These are phyloP conservation scores for Anodontia alba DNA, from an alignment of 2,888 invertebrate genomes.

Conservation along the genomic window DNA sequence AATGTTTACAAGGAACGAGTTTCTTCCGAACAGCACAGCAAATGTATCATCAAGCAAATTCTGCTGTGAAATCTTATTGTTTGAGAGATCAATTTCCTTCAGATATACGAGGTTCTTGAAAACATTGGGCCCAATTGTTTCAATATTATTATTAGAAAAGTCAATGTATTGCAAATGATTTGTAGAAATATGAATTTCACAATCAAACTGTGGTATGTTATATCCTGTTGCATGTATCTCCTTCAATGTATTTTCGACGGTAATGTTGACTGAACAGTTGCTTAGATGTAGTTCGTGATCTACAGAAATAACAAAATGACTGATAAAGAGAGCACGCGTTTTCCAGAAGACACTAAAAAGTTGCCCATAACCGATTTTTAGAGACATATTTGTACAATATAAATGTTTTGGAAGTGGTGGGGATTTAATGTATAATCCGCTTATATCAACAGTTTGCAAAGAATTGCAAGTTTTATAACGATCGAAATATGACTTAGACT, in stretches of 20 bases:
- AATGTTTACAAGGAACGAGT: neutral
- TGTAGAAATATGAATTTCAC: neutral
- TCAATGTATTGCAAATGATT: neutral
- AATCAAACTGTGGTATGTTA: neutral
- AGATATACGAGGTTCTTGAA: neutral
- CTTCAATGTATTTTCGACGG: neutral
- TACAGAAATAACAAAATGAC: neutral
- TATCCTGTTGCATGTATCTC: neutral
- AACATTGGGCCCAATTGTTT: neutral
- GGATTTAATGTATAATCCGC: neutral
- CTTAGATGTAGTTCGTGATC: neutral
- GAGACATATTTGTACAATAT: neutral
- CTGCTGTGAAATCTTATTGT: neutral
- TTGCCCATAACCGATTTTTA: neutral
- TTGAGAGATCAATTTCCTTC: neutral
- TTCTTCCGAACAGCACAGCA: neutral
- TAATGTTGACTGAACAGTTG: too few relatives aligned
- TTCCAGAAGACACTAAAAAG: neutral
- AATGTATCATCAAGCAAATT: neutral
- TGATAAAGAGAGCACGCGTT: neutral
- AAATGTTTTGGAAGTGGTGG: neutral
- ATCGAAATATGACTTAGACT: neutral
- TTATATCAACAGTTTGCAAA: neutral
- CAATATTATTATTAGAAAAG: neutral
- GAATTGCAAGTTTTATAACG: neutral